A percentile compares a stretch with the other conserved stretches of the same genome.
Evolutionary conservation across 2,797 vertebrate genomes (phyloP).

Genomic region (Notamacropus eugenii): DNA sequence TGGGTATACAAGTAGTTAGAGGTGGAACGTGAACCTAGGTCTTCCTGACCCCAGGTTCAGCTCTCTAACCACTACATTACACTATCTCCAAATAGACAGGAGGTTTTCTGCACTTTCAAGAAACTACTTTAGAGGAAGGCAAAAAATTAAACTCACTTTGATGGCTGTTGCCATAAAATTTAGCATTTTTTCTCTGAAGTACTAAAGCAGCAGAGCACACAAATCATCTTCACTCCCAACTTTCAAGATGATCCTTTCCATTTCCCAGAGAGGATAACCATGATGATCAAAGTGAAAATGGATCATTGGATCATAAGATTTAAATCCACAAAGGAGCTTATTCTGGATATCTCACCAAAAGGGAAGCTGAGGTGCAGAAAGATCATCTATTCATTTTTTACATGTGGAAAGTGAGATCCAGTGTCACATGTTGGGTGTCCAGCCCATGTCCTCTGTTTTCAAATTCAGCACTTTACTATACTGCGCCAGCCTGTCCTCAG

Average conservation of each 20-base stretch:
- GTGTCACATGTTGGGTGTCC: background rate
- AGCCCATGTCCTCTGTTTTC: background rate
- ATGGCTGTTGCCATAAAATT: background rate
- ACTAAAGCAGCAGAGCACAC: background rate
- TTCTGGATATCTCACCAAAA: background rate
- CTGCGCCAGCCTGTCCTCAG: background rate
- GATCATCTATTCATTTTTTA: background rate
- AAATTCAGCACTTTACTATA: background rate
- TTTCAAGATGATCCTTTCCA: background rate
- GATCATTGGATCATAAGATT: background rate
- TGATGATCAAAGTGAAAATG: background rate
- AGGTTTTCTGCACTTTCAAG: constrained; percentile 14
- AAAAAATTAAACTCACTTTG: background rate
- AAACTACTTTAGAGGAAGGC: constrained; percentile 24
- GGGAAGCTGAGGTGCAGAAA: background rate
- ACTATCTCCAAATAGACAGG: background rate
- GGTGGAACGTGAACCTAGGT: background rate
- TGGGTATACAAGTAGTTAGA: background rate
- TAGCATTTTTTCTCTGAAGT: background rate
- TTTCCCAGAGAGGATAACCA: background rate
- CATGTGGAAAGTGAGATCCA: background rate
- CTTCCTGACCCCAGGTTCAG: too few relatives aligned
- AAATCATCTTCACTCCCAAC: background rate
- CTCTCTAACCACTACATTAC: background rate
- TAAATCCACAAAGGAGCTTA: background rate